Base-by-base conservation (phyloP, 2,113 vertebrate species). In the Mesocricetus auratus region DNA sequence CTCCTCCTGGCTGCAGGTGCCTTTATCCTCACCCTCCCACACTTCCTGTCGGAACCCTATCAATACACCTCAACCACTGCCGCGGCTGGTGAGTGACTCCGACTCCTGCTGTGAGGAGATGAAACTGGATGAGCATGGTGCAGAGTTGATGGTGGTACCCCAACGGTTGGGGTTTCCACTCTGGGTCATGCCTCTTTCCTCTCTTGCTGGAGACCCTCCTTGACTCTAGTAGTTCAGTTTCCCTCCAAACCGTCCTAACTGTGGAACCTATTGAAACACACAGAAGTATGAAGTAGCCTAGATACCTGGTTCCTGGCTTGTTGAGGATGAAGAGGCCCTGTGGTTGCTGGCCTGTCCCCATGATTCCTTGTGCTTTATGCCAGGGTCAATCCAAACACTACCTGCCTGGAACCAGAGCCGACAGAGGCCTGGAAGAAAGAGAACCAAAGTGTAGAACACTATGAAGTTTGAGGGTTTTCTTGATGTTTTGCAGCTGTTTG, bases 1-100 rank as follows among this genome's bases (percentile, higher is more conserved):
- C 97, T 99, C 42, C 98, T 99, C 94, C 99, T 99, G 98, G 99
- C 99, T 0, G 86, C 99, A 53, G 99, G 99, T 0, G 99, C 99
- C 0, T 98, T 99, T 95, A 96, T 99, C 86, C 98, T 99, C 66
- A 99, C 99, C n/a, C 98, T 99, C 96, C 99, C 99, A 33, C 99
- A 99, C 98, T 99, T 99, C 98, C 91, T 99, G 2, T 99, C 99
- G 0, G 98, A 98, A 45, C 98, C 98, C 5, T 99, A 99, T 3
- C 92, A 98, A n/a, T 99, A 99, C 90, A 97, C 97, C 0, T 0
- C 78, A 0, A 66, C 95, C 7, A 92, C 77, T 11, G 0, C 17
- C 0, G n/a, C n/a, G n/a, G n/a, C n/a, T n/a, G 95, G 99, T 99
- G 97, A 96, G 98, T 98, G 93, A 16, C 45, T 42, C 56, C 24